Evolutionary conservation across 2,797 vertebrate species (phyloP).

Genomic region (Spinus pinus): DNA sequence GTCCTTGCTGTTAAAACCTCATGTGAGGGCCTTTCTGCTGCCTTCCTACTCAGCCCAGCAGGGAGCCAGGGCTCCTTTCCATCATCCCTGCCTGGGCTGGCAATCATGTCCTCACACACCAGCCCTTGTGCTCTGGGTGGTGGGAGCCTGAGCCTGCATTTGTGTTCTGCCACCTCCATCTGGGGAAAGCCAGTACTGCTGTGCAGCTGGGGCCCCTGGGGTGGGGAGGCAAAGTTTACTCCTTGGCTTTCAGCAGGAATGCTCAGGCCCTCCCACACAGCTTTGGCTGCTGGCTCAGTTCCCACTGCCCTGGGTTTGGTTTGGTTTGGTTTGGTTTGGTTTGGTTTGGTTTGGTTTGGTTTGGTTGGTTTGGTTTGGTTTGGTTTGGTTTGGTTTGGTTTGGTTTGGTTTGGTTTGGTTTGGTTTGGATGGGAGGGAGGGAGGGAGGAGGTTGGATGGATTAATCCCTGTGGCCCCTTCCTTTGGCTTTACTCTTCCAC

Average conservation of each 20-base stretch:
- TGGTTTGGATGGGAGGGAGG: background rate
- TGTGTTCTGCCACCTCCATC: accelerated
- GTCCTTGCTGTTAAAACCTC: background rate
- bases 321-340: no score
- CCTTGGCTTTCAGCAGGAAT: background rate
- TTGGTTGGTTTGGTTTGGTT: no score
- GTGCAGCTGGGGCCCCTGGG: background rate
- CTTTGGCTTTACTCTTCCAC: background rate
- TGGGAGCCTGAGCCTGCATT: background rate
- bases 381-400: no score
- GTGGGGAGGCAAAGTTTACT: background rate
- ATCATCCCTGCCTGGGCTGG: accelerated
- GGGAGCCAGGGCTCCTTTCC: background rate
- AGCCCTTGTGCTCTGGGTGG: background rate
- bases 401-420: no score
- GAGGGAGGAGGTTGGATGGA: background rate
- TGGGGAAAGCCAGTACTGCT: background rate
- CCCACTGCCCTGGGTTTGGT: background rate
- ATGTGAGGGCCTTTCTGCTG: background rate
- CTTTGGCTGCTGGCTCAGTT: background rate
- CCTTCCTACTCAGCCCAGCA: background rate
- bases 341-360: no score
- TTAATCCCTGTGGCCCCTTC: background rate
- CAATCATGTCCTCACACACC: no score
- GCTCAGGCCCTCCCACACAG: background rate